A percentile compares a stretch with the other conserved stretches of the same genome.
Conservation (phyloP, 1,140 invertebrate genomes). For the Diploscapter pachys region DNA sequence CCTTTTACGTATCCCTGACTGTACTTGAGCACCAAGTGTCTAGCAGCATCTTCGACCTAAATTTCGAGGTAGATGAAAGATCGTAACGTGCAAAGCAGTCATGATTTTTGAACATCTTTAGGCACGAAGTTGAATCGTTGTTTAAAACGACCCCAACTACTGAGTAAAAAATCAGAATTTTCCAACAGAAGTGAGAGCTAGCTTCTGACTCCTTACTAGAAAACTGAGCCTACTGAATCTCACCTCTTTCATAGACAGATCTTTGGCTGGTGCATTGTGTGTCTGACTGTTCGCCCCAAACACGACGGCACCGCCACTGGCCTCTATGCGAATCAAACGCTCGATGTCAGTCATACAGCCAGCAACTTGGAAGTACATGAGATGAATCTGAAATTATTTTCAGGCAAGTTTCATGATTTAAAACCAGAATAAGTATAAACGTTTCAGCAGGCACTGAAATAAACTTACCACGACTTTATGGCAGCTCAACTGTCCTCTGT, state of each 20-base stretch:
- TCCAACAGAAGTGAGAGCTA: background rate
- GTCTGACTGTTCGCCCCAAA: constrained; percentile 9
- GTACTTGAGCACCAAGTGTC: constrained; percentile 24
- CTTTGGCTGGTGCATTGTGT: constrained; percentile 12
- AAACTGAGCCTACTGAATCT: background rate
- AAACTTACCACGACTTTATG: constrained; percentile 35
- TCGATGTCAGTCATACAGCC: constrained; percentile 25
- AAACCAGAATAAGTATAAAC: background rate
- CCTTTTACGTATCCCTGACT: constrained; percentile 32
- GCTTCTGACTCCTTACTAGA: constrained; percentile 4
- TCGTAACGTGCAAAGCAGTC: background rate
- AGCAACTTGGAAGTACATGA: constrained; percentile 25
- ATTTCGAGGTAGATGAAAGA: background rate
- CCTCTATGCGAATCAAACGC: constrained; percentile 19
- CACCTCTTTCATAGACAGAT: background rate
- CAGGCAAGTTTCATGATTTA: no score
- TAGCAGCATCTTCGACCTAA: constrained; percentile 11
- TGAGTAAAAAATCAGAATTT: background rate
- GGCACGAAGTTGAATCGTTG: background rate
- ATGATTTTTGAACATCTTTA: background rate
- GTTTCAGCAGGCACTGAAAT: background rate
- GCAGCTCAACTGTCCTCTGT: constrained; percentile 30
- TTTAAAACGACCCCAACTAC: background rate
- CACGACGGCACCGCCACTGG: constrained; percentile 14
- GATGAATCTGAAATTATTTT: constrained; percentile 22